Base-by-base conservation (phyloP, 2,888 invertebrate genomes). In the Timema cristinae region DNA sequence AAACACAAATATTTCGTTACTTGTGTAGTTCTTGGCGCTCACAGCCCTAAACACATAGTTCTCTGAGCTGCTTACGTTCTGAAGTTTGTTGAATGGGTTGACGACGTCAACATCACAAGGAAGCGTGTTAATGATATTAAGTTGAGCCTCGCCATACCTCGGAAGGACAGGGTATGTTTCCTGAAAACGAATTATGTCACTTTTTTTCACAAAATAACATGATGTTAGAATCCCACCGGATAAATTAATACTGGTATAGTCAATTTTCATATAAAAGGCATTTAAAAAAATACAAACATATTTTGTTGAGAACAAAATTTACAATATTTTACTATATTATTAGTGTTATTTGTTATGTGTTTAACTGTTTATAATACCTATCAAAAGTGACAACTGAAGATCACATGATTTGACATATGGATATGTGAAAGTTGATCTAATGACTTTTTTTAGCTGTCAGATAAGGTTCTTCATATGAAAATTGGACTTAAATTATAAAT, bases 91-190 rank as follows among this genome's bases (percentile, higher is more conserved):
- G 71, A 82, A 80, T 0, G 81, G 79, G 76, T 78, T 81, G 15
- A 76, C 47, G 47, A 85, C 72, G 15, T 77, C 84, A 10, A 90
- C 79, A 0, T 84, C 80, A 77, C 91, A 91, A 0, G 84, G 86
- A 13, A 90, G 80, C 0, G 88, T 86, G 79, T 91, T 91, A 76
- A 91, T 81, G 49, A 90, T 79, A 73, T 88, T 86, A 67, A 91
- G 76, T 0, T 88, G 87, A 0, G 88, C 81, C 66, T 81, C 79
- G 49, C 80, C 78, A 32, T 77, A 75, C 15, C 78, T 77, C 6
- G 84, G 84, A 50, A 83, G 74, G 66, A 81, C 78, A 2, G 84
- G 82, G 75, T 84, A 84, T 7, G 82, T 83, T 71, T 79, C 79
- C 80, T 85, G 81, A 32, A 70, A 67, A 50, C 32, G 4, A 32